These are phyloP conservation scores for Cheirogaleus medius DNA, from an alignment of 2,113 vertebrate species.

Conservation along the genomic window DNA sequence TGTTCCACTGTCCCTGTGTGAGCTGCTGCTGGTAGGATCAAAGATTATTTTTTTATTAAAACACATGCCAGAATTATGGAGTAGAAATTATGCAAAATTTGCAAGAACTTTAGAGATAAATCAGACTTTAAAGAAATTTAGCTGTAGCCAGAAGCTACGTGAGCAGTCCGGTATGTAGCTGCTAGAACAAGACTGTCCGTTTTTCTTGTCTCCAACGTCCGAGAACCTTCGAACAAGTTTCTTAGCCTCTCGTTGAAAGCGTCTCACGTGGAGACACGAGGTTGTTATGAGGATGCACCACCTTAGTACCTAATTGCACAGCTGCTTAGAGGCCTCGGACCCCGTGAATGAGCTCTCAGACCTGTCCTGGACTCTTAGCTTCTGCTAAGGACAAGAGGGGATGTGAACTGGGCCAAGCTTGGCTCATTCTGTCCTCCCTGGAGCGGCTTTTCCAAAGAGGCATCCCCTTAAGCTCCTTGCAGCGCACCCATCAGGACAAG, in stretches of 20 bases:
- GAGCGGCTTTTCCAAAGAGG: background rate
- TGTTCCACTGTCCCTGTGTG: background rate
- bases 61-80: background rate
- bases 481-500: background rate
- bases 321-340: background rate
- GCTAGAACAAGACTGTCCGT: background rate
- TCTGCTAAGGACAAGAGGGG: background rate
- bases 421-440: no score
- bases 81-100: background rate
- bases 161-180: accelerated
- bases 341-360: background rate
- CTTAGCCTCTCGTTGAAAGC: background rate
- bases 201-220: background rate
- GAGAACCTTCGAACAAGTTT: background rate
- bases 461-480: background rate
- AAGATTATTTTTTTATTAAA: background rate
- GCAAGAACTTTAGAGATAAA: background rate
- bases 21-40: background rate
- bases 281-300: accelerated
- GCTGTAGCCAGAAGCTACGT: background rate
- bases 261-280: background rate
- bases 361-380: background rate
- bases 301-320: accelerated
- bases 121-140: background rate
- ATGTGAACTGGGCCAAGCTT: accelerated